Conservation (phyloP, 2,113 vertebrate genomes). For the Anolis carolinensis region DNA sequence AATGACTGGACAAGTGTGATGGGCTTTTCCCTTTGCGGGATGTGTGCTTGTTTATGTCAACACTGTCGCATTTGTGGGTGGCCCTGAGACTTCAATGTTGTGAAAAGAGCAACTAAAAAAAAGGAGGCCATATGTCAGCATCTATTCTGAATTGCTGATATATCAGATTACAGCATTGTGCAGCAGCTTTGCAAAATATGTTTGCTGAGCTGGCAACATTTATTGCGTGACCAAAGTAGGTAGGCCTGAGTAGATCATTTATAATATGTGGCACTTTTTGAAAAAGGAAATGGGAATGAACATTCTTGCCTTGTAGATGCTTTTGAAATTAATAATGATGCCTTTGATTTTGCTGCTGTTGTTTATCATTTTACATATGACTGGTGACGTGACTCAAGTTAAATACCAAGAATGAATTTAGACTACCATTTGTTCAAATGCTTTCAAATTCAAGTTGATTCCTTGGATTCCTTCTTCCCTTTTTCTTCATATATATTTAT, state of each 20-base stretch:
- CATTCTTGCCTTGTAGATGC: neutral
- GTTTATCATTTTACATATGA: neutral
- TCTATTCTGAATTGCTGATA: slow-evolving; percentile 3
- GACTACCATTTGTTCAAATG: neutral
- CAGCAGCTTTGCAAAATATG: slow-evolving; percentile 19
- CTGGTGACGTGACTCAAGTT: neutral
- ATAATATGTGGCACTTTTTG: slow-evolving; percentile 1
- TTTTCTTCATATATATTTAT: neutral
- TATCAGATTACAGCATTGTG: slow-evolving; percentile 1
- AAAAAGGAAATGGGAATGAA: neutral
- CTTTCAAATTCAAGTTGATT: neutral
- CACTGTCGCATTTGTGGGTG: slow-evolving; percentile 3
- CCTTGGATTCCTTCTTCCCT: too few relatives aligned
- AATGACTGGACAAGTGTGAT: slow-evolving; percentile 51
- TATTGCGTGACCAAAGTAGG: slow-evolving; percentile 17
- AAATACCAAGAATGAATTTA: slow-evolving; percentile 1
- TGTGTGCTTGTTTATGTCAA: slow-evolving; percentile 39
- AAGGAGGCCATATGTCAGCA: slow-evolving; percentile 26
- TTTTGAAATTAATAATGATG: neutral
- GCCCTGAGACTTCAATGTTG: slow-evolving; percentile 26
- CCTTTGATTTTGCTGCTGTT: neutral
- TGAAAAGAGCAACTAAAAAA: slow-evolving; percentile 16
- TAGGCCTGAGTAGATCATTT: neutral
- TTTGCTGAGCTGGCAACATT: slow-evolving; percentile 25
- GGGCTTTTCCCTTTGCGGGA: slow-evolving; percentile 50